These are phyloP conservation scores for Smittia sp. DNA, from an alignment of 2,888 invertebrate species.

Conservation along the genomic window DNA sequence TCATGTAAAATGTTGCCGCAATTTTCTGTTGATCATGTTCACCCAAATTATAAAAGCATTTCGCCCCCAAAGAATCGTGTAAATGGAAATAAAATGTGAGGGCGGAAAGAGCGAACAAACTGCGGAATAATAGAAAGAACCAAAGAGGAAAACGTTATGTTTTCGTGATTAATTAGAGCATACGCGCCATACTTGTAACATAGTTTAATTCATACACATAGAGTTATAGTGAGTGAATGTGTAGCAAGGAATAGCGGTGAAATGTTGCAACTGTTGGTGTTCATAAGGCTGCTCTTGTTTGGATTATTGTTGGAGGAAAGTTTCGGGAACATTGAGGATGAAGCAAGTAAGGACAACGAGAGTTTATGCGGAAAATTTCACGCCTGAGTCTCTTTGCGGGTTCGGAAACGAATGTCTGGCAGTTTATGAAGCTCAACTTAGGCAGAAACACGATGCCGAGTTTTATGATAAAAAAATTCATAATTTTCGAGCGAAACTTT, in stretches of 20 bases:
- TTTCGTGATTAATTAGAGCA: constrained; percentile 22
- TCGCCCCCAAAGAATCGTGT: neutral
- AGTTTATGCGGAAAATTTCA: neutral
- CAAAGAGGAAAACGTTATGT: neutral
- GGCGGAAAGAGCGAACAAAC: neutral
- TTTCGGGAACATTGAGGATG: constrained; percentile 32
- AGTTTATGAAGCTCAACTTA: neutral
- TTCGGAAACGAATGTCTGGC: neutral
- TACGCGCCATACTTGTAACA: constrained; percentile 10
- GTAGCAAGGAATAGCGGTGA: no score
- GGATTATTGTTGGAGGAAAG: constrained; percentile 32
- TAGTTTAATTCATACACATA: neutral
- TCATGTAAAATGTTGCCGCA: no score
- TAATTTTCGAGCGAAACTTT: neutral
- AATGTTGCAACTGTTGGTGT: constrained; percentile 33
- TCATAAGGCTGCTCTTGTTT: constrained; percentile 29
- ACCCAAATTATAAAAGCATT: neutral
- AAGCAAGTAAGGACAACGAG: constrained; percentile 24
- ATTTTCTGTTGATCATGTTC: no score
- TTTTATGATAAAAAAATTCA: neutral
- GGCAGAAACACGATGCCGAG: neutral
- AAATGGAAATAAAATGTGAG: constrained; percentile 13
- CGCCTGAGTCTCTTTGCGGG: neutral
- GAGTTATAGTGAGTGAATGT: neutral
- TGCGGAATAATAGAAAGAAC: neutral